These are phyloP conservation scores for Aphrophora alni DNA, from an alignment of 2,888 invertebrate genomes.

Conservation along the genomic window DNA sequence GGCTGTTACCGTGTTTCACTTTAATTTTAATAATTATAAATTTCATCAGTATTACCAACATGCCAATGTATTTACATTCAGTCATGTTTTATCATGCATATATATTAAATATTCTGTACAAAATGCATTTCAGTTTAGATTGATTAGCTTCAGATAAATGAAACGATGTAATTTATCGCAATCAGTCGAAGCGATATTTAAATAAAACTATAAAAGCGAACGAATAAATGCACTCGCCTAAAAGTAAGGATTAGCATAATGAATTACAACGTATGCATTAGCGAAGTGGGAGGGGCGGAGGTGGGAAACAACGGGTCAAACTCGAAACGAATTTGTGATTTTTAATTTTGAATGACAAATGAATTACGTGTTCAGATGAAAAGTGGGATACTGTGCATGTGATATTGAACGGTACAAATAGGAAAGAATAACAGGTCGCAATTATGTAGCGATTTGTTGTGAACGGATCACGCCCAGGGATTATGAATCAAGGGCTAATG, in stretches of 20 bases:
- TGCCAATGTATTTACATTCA: no score
- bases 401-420: slow-evolving; percentile 31
- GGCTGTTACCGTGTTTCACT: no score
- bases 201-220: background rate
- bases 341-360: slow-evolving; percentile 9
- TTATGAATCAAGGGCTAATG: slow-evolving; percentile 23
- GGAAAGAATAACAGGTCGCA: slow-evolving; percentile 34
- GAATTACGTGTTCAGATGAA: background rate
- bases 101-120: no score
- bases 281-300: background rate
- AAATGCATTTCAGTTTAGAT: background rate
- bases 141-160: background rate
- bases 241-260: background rate
- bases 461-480: background rate
- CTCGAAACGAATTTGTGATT: background rate
- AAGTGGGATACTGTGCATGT: background rate
- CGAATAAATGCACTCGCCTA: background rate
- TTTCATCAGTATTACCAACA: no score
- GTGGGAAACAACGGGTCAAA: background rate
- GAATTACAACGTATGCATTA: background rate
- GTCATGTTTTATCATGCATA: no score
- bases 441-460: slow-evolving; percentile 27
- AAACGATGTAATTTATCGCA: background rate
- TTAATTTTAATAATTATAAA: no score
- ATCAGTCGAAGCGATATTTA: background rate